Evolutionary conservation across 2,888 invertebrate species (phyloP), one percentile per base, ranked within the genome.

Genomic region (Congeria kusceri): DNA sequence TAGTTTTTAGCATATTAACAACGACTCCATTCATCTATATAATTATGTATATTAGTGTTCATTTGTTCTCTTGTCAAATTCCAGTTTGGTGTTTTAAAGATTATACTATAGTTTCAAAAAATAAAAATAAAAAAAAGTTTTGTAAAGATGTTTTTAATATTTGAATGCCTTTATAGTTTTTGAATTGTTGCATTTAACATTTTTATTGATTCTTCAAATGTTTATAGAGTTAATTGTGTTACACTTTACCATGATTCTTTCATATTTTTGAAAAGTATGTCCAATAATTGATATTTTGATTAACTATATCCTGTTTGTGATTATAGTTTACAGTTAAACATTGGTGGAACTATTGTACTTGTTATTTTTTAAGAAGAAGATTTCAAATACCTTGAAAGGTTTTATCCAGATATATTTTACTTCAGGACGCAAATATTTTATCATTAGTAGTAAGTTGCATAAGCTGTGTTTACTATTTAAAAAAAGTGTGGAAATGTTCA

Each of bases 1-100:
- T 89, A 87, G 88, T 88, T 89, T 39, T 87, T 86, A 88, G 85
- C 79, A 81, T 77, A 81, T 90, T 83, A 87, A 71, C 87, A 88
- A 89, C 89, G 88, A 88, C 77, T 84, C 82, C 84, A 81, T 86
- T 85, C 79, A 81, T 85, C 71, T 77, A 72, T 76, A 80, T 69
- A 75, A 74, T 69, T 59, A 76, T 83, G 84, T 85, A 84, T 83
- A 80, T 82, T 84, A 82, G 86, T 86, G 88, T 89, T 89, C 87
- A 87, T 86, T 39, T 53, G 86, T 87, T 88, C 85, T 86, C 80
- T 83, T 85, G 83, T 86, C 80, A 78, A 80, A 85, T 86, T 86
- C 84, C 87, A 84, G 83, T 86, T 88, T 83, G 75, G 82, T 82
- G 81, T 83, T 85, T 82, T 73, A 76, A 83, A 86, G 77, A 82